Evolutionary conservation across 1,140 invertebrate genomes (phyloP).

Genomic region (Anadara kagoshimensis): DNA sequence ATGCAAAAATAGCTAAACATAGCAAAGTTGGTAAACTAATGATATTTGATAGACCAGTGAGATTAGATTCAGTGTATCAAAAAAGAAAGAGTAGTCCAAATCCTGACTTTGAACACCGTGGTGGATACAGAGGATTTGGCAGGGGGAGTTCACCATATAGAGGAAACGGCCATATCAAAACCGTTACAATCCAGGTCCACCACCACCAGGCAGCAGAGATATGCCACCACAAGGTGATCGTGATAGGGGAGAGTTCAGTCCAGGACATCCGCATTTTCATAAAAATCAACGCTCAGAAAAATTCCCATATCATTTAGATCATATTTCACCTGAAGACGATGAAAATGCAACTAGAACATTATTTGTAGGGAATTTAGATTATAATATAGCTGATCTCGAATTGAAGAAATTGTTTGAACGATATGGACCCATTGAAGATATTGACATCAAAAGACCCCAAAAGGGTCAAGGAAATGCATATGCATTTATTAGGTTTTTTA

Average conservation of each 20-base stretch:
- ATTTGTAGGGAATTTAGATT: conserved; percentile 98
- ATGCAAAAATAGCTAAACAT: conserved; percentile 95
- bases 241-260: not conserved
- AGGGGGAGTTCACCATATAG: conserved; percentile 2
- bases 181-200: conserved; percentile 4
- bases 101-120: conserved; percentile 12
- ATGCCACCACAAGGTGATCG: conserved; percentile 32
- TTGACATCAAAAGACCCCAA: conserved; percentile 97
- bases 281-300: conserved; percentile 84
- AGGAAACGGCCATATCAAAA: conserved; percentile 13
- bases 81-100: conserved; percentile 73
- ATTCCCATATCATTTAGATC: conserved; percentile 97
- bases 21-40: conserved; percentile 90
- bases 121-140: conserved; percentile 18
- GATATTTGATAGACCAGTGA: conserved; percentile 93
- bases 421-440: conserved; percentile 97
- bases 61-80: conserved; percentile 92
- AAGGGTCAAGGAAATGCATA: conserved; percentile 91
- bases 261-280: conserved; percentile 12
- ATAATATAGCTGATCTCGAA: conserved; percentile 96
- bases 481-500: conserved; percentile 97
- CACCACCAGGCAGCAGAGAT: not conserved
- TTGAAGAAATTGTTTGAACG: conserved; percentile 93
- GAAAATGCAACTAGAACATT: conserved; percentile 95
- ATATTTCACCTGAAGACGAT: conserved; percentile 97